Base-by-base conservation (phyloP, 2,888 invertebrate genomes). In the Osmoderma eremita region DNA sequence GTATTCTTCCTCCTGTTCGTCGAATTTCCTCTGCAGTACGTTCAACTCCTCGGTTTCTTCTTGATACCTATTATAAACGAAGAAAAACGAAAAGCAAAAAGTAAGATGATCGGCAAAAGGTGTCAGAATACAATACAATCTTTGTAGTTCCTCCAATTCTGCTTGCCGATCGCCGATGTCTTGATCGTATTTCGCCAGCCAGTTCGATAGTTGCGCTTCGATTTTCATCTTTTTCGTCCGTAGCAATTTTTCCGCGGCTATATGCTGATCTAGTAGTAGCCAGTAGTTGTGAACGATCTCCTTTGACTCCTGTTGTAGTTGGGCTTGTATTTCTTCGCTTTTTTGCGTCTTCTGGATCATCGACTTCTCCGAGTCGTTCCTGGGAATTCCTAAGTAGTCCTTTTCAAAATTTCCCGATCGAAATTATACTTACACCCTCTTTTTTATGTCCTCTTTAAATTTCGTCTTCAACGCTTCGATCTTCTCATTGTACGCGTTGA, bases 161-260 rank as follows among this genome's bases (percentile, higher is more conserved):
- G 79, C 70, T 66, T 88, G 87, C 70, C 86, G 85, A 53, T 87
- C 87, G 0, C 83, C 84, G 81, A 88, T 86, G 75, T 88, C 88
- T 5, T 79, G 67, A 71, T 89, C 88, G 70, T 87, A 89, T 73
- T 87, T 88, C 65, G 84, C 82, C 5, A 88, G 77, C 86, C 88
- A 87, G 39, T 84, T 85, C 1, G 84, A 72, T 63, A 88, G 74
- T 74, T 88, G 86, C 0, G 86, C 84, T 73, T 88, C 87, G 30
- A 86, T 83, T 79, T 88, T 88, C 64, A 83, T 83, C 72, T 87
- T 85, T 71, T 85, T 84, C 0, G 82, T 82, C 67, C 88, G 81
- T 62, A 86, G 81, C 38, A 79, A 80, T 71, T 87, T 87, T 74
- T 88, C 88, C 0, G 84, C 82, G 0, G 78, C 73, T 1, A 88